phyloP scores from a whole-genome alignment of 2,888 invertebrate species.

The Ceramica pisi region DNA sequence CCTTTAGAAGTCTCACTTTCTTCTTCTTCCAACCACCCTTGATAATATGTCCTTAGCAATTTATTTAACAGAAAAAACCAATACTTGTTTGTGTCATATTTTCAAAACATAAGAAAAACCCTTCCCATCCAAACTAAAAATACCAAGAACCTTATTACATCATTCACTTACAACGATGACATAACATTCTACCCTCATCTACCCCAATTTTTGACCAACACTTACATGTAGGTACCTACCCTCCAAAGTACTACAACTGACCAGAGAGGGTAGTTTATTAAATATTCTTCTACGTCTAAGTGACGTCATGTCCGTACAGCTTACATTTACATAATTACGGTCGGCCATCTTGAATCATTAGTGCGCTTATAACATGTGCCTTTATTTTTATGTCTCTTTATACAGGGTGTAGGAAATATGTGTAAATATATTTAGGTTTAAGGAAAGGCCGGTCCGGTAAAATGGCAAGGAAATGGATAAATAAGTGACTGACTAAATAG shows the following conservation, averaged over 20 bases:
- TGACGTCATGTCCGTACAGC: conserved; percentile 56
- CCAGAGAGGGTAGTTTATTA: conserved; percentile 61
- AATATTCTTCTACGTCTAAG: conserved; percentile 65
- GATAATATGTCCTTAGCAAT: no score
- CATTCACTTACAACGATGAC: conserved; percentile 21
- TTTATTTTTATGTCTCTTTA: conserved; percentile 64
- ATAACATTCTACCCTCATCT: conserved; percentile 28
- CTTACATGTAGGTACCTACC: neutral
- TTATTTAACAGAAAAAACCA: no score
- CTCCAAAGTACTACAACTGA: conserved; percentile 33
- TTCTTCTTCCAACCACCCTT: no score
- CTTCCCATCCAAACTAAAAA: neutral
- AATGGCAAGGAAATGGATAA: conserved; percentile 8
- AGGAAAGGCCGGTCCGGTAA: neutral
- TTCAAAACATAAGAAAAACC: neutral
- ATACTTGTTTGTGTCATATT: neutral
- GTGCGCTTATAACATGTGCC: conserved; percentile 39
- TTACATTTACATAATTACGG: conserved; percentile 67
- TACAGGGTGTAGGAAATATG: conserved; percentile 11
- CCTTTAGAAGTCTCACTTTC: no score
- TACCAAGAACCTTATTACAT: conserved; percentile 9
- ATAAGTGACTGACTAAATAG: neutral
- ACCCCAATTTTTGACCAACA: conserved; percentile 35
- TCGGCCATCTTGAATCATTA: conserved; percentile 58
- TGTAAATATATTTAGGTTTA: conserved; percentile 24